Conservation (phyloP, 2,888 invertebrate genomes). For the Osedax fenrisi region DNA sequence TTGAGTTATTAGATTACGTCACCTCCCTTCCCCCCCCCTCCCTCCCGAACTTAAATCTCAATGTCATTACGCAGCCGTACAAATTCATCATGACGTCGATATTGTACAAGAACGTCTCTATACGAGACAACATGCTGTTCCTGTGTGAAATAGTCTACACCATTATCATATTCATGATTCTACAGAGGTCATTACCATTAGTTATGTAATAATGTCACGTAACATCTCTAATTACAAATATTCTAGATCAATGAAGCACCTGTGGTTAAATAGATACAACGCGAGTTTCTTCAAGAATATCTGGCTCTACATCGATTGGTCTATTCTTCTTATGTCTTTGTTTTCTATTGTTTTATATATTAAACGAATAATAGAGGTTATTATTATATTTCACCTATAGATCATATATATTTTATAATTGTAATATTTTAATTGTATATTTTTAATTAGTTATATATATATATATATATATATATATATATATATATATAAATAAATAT, state of each 20-base stretch:
- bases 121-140: background rate
- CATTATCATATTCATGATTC: background rate
- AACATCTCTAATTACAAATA: background rate
- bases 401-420: background rate
- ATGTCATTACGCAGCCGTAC: background rate
- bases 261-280: background rate
- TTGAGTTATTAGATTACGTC: too few species aligned
- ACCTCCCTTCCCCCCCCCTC: too few species aligned
- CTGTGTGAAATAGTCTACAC: background rate
- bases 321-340: background rate
- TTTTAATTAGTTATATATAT: background rate
- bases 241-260: background rate
- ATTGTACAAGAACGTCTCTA: background rate
- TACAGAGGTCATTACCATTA: background rate
- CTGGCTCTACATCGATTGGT: slow-evolving; percentile 11
- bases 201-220: background rate
- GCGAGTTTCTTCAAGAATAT: background rate
- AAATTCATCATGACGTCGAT: background rate
- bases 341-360: background rate
- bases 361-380: background rate
- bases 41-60: background rate
- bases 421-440: background rate
- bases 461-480: background rate
- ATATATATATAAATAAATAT: background rate
- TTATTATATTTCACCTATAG: too few species aligned